These are phyloP conservation scores for Geotrupes spiniger DNA, from an alignment of 2,888 invertebrate genomes.

Conservation along the genomic window DNA sequence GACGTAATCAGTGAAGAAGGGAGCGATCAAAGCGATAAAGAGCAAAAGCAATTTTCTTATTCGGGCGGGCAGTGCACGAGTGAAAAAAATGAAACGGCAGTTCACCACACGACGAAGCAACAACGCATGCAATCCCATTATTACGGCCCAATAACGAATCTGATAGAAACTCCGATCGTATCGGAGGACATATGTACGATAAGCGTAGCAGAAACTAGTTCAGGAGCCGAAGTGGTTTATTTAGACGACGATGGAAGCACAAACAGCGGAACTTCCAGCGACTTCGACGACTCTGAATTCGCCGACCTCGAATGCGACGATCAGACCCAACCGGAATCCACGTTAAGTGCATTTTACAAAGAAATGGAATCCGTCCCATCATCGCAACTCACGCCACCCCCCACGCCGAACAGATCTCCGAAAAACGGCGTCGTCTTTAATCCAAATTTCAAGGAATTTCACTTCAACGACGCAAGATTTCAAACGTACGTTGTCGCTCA, in stretches of 20 bases:
- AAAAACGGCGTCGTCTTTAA: background rate
- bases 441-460: background rate
- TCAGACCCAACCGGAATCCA: background rate
- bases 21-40: conserved; percentile 61
- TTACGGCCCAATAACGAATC: conserved; percentile 48
- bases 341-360: background rate
- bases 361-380: conserved; percentile 22
- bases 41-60: no score
- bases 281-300: conserved; percentile 42
- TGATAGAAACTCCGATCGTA: conserved; percentile 39
- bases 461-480: no score
- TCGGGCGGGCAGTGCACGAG: no score
- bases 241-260: conserved; percentile 48
- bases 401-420: conserved; percentile 36
- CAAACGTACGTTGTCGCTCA: background rate
- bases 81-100: background rate
- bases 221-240: conserved; percentile 66
- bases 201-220: conserved; percentile 29
- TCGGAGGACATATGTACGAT: conserved; percentile 59
- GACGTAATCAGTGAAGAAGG: conserved; percentile 78
- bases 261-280: background rate
- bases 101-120: background rate
- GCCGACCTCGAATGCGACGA: conserved; percentile 49
- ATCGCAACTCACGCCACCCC: conserved; percentile 43
- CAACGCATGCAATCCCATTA: conserved; percentile 10